Percentiles rank a stretch among this genome's conserved stretches.
These are phyloP conservation scores for Radopholus similis DNA, from an alignment of 1,140 invertebrate genomes.

Conservation along the genomic window DNA sequence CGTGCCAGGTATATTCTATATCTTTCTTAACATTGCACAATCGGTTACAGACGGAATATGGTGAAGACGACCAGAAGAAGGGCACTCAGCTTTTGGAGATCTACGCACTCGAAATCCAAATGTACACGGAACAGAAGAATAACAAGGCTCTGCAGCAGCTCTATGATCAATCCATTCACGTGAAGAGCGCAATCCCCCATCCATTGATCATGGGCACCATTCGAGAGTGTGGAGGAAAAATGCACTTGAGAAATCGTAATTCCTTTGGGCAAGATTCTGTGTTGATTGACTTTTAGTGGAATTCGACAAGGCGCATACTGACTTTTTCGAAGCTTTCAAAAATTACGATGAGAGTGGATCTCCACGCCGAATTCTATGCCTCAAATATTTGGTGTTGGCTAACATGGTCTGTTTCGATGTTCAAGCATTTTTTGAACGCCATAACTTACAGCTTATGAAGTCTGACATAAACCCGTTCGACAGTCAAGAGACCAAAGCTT, in stretches of 20 bases:
- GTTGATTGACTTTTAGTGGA: constrained; percentile 12
- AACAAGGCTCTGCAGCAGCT: constrained; percentile 95
- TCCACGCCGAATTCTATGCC: constrained; percentile 87
- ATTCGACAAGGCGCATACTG: constrained; percentile 34
- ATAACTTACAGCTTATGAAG: constrained; percentile 59
- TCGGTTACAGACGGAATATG: constrained; percentile 80
- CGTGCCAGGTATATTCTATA: constrained; percentile 75
- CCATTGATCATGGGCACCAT: constrained; percentile 99
- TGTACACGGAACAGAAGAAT: constrained; percentile 99
- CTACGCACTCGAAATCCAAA: constrained; percentile 98
- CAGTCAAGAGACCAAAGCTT: constrained; percentile 91
- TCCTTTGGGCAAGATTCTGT: not conserved
- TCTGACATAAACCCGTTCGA: constrained; percentile 99
- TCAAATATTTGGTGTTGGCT: constrained; percentile 96
- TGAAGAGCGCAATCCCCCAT: constrained; percentile 98
- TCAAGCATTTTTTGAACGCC: not conserved
- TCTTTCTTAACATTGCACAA: constrained; percentile 2
- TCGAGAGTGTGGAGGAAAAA: constrained; percentile 97
- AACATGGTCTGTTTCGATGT: constrained; percentile 74
- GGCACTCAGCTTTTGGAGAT: constrained; percentile 91
- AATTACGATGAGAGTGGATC: constrained; percentile 99
- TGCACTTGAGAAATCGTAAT: constrained; percentile 95
- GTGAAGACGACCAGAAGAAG: constrained; percentile 98
- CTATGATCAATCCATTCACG: constrained; percentile 96
- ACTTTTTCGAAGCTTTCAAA: constrained; percentile 76